Base-by-base conservation (phyloP, 2,888 invertebrate genomes). In the Troides aeacus region DNA sequence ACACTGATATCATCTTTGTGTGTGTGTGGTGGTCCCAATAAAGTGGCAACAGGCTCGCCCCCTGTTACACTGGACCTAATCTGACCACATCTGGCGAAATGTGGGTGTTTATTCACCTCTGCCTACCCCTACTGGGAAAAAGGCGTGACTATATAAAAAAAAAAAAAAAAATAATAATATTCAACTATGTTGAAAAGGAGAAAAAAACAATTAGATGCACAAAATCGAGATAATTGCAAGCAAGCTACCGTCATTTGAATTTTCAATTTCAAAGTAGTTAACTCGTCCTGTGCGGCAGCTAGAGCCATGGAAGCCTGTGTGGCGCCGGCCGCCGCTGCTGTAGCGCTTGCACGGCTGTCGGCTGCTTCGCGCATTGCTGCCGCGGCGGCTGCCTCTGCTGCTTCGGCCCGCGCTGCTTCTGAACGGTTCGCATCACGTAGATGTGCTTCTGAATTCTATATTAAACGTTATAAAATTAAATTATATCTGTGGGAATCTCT, bases 361-460 rank as follows among this genome's bases (percentile, higher is more conserved):
- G 76, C 78, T 0, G 84, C 84, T 0, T 78, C 80, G 18, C 88
- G 83, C 73, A 83, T 81, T 0, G 87, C 87, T 0, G 81, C 79
- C 58, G 85, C 86, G 6, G 83, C 80, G 2, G 80, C 81, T 1
- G 85, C 84, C 66, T 89, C 89, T 8, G 89, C 89, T 0, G 84
- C 82, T 69, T 90, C 90, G 0, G 89, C 89, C 0, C 90, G 84
- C 3, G 81, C 82, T 1, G 85, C 80, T 71, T 89, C 90, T 1
- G 75, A 71, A 8, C 88, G 85, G 1, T 90, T 72, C 1, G 82
- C 80, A 63, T 89, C 90, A 6, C 89, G 88, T 17, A 91, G 80
- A 39, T 84, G 86, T 64, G 72, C 77, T 73, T 89, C 89, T 0
- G 89, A 87, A 59, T 79, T 77, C 92, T 91, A 74, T 1, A 21